Evolutionary conservation across 2,888 invertebrate species (phyloP).

Genomic region (Ophion slaviceki): DNA sequence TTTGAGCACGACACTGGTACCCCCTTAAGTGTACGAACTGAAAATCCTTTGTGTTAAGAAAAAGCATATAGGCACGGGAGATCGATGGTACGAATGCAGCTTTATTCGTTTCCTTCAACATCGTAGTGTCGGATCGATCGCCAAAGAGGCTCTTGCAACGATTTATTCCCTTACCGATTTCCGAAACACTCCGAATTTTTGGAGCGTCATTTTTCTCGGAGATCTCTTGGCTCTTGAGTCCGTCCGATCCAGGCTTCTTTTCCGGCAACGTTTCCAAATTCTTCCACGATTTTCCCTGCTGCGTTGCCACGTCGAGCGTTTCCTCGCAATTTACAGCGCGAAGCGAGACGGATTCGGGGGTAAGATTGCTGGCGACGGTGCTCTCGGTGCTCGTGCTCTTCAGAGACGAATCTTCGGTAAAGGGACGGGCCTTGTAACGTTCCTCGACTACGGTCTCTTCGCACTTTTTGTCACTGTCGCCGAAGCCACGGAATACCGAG

Average conservation of each 20-base stretch:
- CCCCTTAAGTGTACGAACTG: no score
- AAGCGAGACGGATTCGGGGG: constrained; percentile 40
- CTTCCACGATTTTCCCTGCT: not conserved
- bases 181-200: not conserved
- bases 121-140: not conserved
- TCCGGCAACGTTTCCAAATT: not conserved
- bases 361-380: constrained; percentile 29
- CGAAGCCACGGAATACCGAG: constrained; percentile 48
- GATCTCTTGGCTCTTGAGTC: not conserved
- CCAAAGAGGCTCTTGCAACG: not conserved
- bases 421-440: constrained; percentile 37
- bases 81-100: constrained; percentile 17
- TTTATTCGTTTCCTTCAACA: constrained; percentile 23
- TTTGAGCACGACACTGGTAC: no score
- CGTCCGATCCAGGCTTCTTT: not conserved
- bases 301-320: not conserved
- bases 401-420: constrained; percentile 50
- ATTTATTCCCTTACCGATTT: constrained; percentile 30
- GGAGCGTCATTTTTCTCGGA: not conserved
- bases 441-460: constrained; percentile 36
- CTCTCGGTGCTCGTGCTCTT: constrained; percentile 57
- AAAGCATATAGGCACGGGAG: not conserved
- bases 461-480: constrained; percentile 9
- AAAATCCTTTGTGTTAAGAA: not conserved
- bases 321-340: constrained; percentile 37